A percentile compares a stretch with the other conserved stretches of the same genome.
Conservation (phyloP, 2,113 vertebrate species). For the Laticauda laticaudata region DNA sequence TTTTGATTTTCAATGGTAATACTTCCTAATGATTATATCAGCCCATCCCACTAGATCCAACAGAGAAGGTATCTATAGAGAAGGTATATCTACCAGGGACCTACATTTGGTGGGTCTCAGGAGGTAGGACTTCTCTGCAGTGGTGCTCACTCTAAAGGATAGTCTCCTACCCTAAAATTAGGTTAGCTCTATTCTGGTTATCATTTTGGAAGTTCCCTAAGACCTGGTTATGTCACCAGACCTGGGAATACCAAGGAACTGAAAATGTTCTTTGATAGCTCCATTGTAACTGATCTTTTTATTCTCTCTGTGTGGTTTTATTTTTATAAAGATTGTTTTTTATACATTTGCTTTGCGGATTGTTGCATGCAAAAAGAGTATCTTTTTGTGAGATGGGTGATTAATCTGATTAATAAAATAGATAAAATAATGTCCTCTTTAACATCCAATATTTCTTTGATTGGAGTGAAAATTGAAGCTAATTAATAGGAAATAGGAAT, state of each 20-base stretch:
- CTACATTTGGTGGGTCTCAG: too few species aligned
- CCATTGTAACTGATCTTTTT: background rate
- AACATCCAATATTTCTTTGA: background rate
- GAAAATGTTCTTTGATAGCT: too few species aligned
- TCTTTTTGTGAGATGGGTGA: background rate
- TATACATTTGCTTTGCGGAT: background rate
- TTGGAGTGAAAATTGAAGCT: background rate
- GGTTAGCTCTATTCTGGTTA: too few species aligned
- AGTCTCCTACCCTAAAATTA: too few species aligned
- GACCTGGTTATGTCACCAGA: too few species aligned
- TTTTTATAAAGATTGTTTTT: background rate
- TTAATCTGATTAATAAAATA: background rate
- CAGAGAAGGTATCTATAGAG: too few species aligned
- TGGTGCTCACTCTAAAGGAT: too few species aligned
- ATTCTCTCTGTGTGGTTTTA: background rate
- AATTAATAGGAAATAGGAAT: background rate
- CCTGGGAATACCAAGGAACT: too few species aligned
- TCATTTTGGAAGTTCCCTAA: too few species aligned
- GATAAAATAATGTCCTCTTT: background rate
- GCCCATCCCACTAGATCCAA: too few species aligned
- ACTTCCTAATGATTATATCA: background rate
- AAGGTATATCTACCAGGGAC: too few species aligned
- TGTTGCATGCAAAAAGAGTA: background rate
- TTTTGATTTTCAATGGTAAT: background rate
- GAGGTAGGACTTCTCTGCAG: too few species aligned